Percentiles rank a stretch among this genome's conserved stretches.
phyloP scores from a whole-genome alignment of 2,888 invertebrate species.

The Bembecia ichneumoniformis region DNA sequence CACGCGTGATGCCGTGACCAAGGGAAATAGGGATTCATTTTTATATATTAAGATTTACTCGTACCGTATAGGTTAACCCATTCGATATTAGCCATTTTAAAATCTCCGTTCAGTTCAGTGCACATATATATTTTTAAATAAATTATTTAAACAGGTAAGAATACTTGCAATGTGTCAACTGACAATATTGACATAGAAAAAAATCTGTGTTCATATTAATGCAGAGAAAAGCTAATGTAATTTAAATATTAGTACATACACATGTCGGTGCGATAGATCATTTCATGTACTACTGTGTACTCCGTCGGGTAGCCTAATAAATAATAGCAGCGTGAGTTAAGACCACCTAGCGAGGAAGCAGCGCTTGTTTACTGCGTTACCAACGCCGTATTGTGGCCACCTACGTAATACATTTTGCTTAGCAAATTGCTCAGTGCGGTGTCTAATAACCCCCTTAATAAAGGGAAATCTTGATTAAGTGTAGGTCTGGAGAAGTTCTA shows the following conservation, averaged over 20 bases:
- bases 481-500: too few species aligned
- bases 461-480: conserved; percentile 29
- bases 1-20: too few species aligned
- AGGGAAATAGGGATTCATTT: too few species aligned
- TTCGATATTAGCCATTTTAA: too few species aligned
- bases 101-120: too few species aligned
- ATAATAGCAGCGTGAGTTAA: conserved; percentile 66
- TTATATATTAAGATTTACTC: too few species aligned
- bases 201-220: too few species aligned
- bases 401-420: conserved; percentile 67
- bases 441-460: conserved; percentile 69
- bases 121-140: too few species aligned
- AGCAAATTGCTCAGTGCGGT: conserved; percentile 66
- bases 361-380: conserved; percentile 56
- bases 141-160: too few species aligned
- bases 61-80: too few species aligned
- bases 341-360: conserved; percentile 67
- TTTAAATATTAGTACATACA: neutral
- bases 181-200: too few species aligned
- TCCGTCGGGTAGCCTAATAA: conserved; percentile 43
- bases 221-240: neutral
- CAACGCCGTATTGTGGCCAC: conserved; percentile 58
- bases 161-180: too few species aligned
- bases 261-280: neutral
- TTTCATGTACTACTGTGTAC: conserved; percentile 38